phyloP scores from a whole-genome alignment of 2,797 vertebrate species.

The Eleutherodactylus coqui region DNA sequence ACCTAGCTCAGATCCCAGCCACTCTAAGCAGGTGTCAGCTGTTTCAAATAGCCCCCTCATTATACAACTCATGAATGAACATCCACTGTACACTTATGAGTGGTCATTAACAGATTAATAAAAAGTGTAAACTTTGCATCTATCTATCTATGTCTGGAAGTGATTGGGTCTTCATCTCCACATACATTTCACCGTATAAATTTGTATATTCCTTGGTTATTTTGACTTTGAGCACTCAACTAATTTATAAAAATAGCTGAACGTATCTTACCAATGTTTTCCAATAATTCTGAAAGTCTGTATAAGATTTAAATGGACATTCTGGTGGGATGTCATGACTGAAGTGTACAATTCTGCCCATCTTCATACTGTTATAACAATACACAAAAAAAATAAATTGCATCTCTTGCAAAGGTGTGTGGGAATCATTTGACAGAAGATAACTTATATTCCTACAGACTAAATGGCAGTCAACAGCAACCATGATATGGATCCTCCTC shows the following conservation, averaged over 20 bases:
- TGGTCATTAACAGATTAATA: no score
- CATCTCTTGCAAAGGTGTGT: neutral
- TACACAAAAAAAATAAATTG: neutral
- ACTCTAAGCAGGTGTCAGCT: no score
- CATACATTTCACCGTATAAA: no score
- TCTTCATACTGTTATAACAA: conserved; percentile 85
- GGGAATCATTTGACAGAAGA: neutral
- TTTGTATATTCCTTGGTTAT: no score
- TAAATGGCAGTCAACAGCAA: neutral
- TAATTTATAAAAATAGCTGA: neutral
- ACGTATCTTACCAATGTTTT: conserved; percentile 78
- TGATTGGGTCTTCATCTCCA: no score
- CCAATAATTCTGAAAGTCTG: conserved; percentile 87
- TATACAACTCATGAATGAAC: no score
- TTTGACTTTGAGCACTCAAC: no score
- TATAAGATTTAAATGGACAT: conserved; percentile 83
- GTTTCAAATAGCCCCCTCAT: no score
- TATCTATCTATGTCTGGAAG: no score
- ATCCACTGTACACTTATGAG: no score
- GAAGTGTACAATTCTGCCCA: conserved; percentile 85
- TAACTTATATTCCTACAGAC: neutral
- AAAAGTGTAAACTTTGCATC: no score
- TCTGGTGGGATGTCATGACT: conserved; percentile 78
- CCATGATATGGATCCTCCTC: neutral
- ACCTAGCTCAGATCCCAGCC: no score